phyloP scores from a whole-genome alignment of 2,113 vertebrate genomes.

The Actinemys pallida region DNA sequence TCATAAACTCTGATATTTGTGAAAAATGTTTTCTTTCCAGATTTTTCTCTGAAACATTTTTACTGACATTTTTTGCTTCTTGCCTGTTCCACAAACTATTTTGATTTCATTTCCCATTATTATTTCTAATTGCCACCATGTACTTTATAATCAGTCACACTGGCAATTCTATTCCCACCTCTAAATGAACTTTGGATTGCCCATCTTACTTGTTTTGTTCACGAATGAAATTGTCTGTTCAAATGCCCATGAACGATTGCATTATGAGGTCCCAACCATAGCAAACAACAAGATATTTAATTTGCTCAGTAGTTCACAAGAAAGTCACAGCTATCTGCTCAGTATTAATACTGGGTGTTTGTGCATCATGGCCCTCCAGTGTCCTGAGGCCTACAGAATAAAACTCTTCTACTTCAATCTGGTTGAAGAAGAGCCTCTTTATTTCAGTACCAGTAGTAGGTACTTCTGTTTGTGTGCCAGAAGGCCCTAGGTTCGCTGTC shows the following conservation, averaged over 20 bases:
- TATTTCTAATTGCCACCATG: too few relatives aligned
- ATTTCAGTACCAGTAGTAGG: neutral
- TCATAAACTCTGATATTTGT: neutral
- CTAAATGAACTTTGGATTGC: neutral
- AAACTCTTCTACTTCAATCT: neutral
- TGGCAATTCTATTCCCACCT: too few relatives aligned
- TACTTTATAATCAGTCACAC: too few relatives aligned
- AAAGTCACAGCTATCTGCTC: neutral
- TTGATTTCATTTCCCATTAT: too few relatives aligned
- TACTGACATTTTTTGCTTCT: neutral
- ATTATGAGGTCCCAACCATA: neutral
- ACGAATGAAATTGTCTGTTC: neutral
- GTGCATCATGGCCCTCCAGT: neutral
- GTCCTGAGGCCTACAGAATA: neutral
- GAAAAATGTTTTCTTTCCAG: neutral
- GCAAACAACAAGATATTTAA: neutral
- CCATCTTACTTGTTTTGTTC: neutral
- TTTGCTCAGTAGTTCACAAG: neutral
- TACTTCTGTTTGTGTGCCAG: neutral
- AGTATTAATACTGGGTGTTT: neutral
- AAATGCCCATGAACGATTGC: neutral
- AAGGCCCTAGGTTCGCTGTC: neutral
- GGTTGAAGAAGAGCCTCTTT: neutral
- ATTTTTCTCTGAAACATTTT: accelerated
- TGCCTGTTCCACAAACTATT: neutral